Percentiles rank a stretch among this genome's conserved stretches.
Conservation (phyloP, 2,888 invertebrate genomes). For the Aleiodes alternator region DNA sequence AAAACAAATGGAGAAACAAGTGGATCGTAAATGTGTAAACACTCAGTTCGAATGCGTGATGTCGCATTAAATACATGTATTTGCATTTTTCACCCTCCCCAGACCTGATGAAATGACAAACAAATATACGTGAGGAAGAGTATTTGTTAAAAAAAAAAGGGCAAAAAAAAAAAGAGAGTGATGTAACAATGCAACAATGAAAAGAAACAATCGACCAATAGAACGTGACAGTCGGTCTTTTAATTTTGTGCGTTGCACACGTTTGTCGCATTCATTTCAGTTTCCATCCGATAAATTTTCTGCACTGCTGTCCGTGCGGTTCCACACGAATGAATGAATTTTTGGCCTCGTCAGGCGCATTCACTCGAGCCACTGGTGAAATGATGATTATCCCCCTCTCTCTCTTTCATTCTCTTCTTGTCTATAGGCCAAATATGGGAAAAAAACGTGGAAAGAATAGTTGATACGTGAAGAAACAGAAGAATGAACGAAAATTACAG, state of each 20-base stretch:
- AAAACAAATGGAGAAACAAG: not conserved
- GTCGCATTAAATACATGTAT: conserved; percentile 19
- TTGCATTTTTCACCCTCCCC: conserved; percentile 2
- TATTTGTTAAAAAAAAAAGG: not conserved
- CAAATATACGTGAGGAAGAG: conserved; percentile 21
- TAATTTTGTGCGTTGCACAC: conserved; percentile 29
- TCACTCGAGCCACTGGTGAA: conserved; percentile 14
- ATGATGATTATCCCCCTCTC: conserved; percentile 15
- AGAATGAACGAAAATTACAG: not conserved
- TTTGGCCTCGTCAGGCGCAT: conserved; percentile 35
- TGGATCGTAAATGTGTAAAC: conserved; percentile 18
- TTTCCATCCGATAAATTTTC: conserved; percentile 24
- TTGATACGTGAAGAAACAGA: conserved; percentile 29
- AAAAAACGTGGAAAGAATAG: conserved; percentile 29
- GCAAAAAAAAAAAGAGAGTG: not conserved
- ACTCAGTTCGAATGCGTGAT: conserved; percentile 15
- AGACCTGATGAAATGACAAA: not conserved
- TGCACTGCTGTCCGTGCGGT: conserved; percentile 31
- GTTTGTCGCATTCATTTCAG: conserved; percentile 24
- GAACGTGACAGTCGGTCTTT: conserved; percentile 28
- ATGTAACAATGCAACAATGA: not conserved
- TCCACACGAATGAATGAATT: conserved; percentile 38
- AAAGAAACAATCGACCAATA: conserved; percentile 25
- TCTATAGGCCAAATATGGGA: conserved; percentile 24
- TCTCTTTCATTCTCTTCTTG: not conserved